Percentiles rank a stretch among this genome's conserved stretches.
Evolutionary conservation across 2,797 vertebrate species (phyloP).

Genomic region (Otus scops): DNA sequence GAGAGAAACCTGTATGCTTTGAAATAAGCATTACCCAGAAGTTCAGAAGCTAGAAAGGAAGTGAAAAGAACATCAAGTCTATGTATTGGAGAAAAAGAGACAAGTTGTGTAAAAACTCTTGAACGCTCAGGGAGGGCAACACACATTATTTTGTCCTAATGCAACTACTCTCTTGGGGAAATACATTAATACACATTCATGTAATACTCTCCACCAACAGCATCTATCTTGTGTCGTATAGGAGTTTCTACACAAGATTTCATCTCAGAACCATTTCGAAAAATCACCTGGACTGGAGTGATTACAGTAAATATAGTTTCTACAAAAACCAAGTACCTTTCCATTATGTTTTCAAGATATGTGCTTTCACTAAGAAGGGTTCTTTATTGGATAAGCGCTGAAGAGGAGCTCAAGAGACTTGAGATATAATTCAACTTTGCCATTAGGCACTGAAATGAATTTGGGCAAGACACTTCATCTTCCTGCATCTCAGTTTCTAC

Average conservation of each 20-base stretch:
- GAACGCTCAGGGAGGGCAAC: neutral
- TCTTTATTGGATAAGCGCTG: neutral
- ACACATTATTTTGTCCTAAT: neutral
- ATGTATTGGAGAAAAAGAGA: neutral
- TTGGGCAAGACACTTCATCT: neutral
- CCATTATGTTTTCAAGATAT: neutral
- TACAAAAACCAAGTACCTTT: neutral
- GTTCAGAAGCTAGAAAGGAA: neutral
- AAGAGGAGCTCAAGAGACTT: neutral
- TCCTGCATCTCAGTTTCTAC: neutral
- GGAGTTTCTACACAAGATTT: neutral
- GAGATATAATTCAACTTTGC: neutral
- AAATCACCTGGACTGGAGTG: neutral
- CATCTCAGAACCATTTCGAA: neutral
- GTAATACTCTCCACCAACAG: neutral
- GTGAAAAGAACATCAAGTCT: neutral
- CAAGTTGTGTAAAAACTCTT: too few relatives aligned
- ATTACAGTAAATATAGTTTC: neutral
- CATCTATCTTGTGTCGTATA: neutral
- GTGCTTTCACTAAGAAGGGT: neutral
- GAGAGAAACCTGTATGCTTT: neutral
- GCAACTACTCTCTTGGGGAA: neutral
- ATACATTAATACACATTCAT: neutral
- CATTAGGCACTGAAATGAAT: neutral
- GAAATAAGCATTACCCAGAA: neutral